A percentile compares a stretch with the other conserved stretches of the same genome.
Evolutionary conservation across 1,140 invertebrate genomes (phyloP).

Genomic region (Lordiphosa stackelbergi): DNA sequence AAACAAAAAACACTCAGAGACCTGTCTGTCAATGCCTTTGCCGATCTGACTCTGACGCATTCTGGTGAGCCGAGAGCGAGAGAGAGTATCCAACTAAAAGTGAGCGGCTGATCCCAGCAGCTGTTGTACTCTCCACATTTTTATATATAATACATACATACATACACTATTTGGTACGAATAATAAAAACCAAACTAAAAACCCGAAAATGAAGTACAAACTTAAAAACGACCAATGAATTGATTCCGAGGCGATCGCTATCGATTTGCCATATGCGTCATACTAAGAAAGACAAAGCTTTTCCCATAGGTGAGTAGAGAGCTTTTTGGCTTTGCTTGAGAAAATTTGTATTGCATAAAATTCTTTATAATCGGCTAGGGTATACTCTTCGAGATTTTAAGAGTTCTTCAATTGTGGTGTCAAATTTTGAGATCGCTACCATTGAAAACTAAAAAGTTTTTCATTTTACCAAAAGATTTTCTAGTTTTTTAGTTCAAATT

Average conservation of each 20-base stretch:
- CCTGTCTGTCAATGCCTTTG: conserved; percentile 15
- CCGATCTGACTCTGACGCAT: conserved; percentile 38
- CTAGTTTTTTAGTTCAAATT: too few species aligned
- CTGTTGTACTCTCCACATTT: conserved; percentile 17
- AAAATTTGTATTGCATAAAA: too few species aligned
- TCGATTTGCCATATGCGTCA: conserved; percentile 55
- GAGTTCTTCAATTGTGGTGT: too few species aligned
- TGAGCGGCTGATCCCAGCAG: conserved; percentile 32
- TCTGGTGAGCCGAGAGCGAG: conserved; percentile 17
- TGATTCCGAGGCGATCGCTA: conserved; percentile 43
- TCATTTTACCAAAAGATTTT: too few species aligned
- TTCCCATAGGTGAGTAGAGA: conserved; percentile 40
- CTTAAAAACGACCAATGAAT: conserved; percentile 38
- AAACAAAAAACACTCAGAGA: conserved; percentile 5
- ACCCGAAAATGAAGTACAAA: conserved; percentile 52
- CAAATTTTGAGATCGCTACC: too few species aligned
- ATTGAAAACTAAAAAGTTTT: too few species aligned
- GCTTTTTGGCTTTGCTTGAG: conserved; percentile 29
- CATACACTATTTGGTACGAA: not conserved
- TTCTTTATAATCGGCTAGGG: too few species aligned
- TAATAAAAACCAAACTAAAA: conserved; percentile 13
- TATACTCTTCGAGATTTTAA: too few species aligned
- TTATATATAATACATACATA: too few species aligned
- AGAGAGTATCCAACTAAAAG: conserved; percentile 28
- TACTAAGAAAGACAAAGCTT: conserved; percentile 24